Conservation (phyloP, 2,113 vertebrate species). For the Lonchura striata region DNA sequence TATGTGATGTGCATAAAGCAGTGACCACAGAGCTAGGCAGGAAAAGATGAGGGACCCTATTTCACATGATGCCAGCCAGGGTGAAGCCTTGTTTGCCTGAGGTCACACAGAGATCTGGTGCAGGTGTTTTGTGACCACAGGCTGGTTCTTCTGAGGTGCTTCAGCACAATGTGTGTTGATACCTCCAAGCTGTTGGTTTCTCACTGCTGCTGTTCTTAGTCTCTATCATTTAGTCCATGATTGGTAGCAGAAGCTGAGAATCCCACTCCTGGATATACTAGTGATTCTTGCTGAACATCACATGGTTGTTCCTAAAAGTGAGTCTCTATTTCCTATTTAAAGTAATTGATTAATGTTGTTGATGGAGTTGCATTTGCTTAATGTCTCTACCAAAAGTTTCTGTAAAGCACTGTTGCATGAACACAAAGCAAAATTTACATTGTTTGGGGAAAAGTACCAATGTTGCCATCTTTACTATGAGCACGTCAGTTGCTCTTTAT, state of each 20-base stretch:
- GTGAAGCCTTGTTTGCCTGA: not conserved
- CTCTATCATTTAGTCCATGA: not conserved
- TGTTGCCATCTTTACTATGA: not conserved
- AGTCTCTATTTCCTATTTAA: not conserved
- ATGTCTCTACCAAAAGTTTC: not conserved
- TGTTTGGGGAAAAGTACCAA: not conserved
- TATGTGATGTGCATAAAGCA: not conserved
- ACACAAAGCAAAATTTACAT: not conserved
- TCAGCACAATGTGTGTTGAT: not conserved
- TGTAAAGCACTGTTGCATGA: not conserved
- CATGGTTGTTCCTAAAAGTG: not conserved
- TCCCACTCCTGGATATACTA: not conserved
- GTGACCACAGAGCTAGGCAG: not conserved
- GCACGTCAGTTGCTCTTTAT: slow-evolving; percentile 16
- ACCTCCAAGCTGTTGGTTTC: not conserved
- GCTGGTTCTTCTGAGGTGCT: not conserved
- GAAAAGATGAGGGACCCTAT: not conserved
- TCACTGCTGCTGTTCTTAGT: not conserved
- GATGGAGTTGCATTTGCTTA: not conserved
- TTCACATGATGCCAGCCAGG: rapidly evolving
- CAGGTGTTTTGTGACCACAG: not conserved
- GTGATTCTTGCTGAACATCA: not conserved
- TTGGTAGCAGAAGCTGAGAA: not conserved
- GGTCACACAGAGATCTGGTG: not conserved
- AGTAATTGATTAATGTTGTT: not conserved